phyloP scores from a whole-genome alignment of 2,113 vertebrate species.

The Nibea coibor region DNA sequence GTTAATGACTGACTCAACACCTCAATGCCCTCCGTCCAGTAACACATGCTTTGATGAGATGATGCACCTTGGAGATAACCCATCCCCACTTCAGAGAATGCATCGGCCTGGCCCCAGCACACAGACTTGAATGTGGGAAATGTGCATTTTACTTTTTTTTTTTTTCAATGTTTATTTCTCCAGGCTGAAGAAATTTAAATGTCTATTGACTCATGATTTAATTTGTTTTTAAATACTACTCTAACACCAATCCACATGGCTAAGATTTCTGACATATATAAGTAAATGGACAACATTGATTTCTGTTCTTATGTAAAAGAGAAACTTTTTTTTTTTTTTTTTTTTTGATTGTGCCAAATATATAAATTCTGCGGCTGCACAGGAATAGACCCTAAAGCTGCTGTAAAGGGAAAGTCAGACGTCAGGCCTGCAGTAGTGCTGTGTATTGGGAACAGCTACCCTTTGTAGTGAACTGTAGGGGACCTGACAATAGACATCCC shows the following conservation, averaged over 20 bases:
- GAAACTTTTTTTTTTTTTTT: conserved; percentile 16
- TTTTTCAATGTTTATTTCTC: conserved; percentile 56
- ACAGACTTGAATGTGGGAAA: conserved; percentile 69
- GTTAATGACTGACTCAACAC: conserved; percentile 82
- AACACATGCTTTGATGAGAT: conserved; percentile 54
- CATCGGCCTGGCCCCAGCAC: conserved; percentile 29
- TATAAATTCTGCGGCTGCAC: conserved; percentile 72
- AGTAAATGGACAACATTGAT: conserved; percentile 60
- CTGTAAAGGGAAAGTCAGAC: conserved; percentile 58
- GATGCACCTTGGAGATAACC: conserved; percentile 63
- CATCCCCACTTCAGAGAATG: conserved; percentile 46
- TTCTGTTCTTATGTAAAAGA: conserved; percentile 55
- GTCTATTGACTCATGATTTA: conserved; percentile 59
- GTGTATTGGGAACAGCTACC: conserved; percentile 30
- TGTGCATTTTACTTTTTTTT: conserved; percentile 71
- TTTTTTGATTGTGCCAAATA: conserved; percentile 83
- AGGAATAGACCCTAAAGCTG: conserved; percentile 59
- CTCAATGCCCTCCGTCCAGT: conserved; percentile 77
- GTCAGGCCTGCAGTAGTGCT: conserved; percentile 38
- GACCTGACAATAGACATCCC: conserved; percentile 26
- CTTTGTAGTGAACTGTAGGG: conserved; percentile 49
- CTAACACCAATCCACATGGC: conserved; percentile 40
- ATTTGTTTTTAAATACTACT: conserved; percentile 80
- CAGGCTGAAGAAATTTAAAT: conserved; percentile 61
- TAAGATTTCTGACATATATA: conserved; percentile 39